Evolutionary conservation across 2,113 vertebrate species (phyloP).

Genomic region (Oreochromis niloticus): DNA sequence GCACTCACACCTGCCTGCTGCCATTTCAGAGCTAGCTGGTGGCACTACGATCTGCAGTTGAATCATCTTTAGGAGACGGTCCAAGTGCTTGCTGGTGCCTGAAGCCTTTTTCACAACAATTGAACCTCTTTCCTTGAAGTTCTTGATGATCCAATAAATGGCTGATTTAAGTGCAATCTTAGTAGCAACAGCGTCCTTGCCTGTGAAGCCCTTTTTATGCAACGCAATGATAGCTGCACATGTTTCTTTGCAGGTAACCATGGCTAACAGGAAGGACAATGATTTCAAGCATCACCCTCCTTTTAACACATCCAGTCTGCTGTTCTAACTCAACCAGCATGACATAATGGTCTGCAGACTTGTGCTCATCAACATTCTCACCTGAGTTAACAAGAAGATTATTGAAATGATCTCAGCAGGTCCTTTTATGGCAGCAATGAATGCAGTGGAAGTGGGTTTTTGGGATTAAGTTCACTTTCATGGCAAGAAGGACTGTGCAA

Average conservation of each 20-base stretch:
- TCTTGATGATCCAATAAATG: too few relatives aligned
- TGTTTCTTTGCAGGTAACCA: background rate
- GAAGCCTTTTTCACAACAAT: too few relatives aligned
- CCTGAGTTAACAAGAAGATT: background rate
- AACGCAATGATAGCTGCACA: background rate
- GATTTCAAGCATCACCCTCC: background rate
- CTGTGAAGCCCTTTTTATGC: background rate
- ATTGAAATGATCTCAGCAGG: background rate
- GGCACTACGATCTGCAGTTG: background rate
- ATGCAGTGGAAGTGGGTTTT: background rate
- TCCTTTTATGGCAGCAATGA: background rate
- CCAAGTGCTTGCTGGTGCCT: background rate
- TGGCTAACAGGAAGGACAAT: background rate
- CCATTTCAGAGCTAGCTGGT: background rate
- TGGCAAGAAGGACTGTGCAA: background rate
- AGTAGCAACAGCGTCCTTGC: too few relatives aligned
- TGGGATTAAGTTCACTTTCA: background rate
- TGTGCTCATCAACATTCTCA: background rate
- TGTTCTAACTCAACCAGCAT: background rate
- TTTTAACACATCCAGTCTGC: background rate
- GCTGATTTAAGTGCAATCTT: too few relatives aligned
- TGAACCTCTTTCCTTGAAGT: too few relatives aligned
- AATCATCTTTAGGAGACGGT: background rate
- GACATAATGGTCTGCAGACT: background rate
- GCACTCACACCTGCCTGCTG: background rate